Evolutionary conservation across 2,113 vertebrate species (phyloP).

Genomic region (Anolis sagrei): DNA sequence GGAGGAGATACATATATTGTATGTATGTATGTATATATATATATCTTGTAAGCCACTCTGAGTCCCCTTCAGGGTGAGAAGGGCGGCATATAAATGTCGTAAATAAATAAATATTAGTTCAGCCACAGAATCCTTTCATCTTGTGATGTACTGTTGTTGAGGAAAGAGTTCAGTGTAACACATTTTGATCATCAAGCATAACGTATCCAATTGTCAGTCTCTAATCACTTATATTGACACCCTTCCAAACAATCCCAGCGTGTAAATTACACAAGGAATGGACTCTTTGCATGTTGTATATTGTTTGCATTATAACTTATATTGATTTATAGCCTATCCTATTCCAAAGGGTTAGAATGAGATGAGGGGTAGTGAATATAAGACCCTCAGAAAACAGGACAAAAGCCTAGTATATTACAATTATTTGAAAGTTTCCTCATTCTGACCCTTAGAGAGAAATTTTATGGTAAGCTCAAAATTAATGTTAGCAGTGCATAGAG

Average conservation of each 20-base stretch:
- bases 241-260: conserved; percentile 17
- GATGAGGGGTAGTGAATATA: neutral
- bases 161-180: neutral
- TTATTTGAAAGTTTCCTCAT: neutral
- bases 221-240: conserved; percentile 37
- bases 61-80: too few relatives aligned
- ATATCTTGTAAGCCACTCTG: too few relatives aligned
- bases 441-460: neutral
- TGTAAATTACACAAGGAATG: neutral
- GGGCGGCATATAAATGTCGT: too few relatives aligned
- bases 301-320: conserved; percentile 30
- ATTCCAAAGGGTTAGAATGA: neutral
- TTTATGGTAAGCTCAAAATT: neutral
- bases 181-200: conserved; percentile 28
- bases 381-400: neutral
- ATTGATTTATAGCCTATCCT: neutral
- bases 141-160: conserved; percentile 24
- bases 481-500: neutral
- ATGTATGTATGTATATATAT: too few relatives aligned
- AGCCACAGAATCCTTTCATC: conserved; percentile 20
- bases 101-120: too few relatives aligned
- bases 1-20: too few relatives aligned
- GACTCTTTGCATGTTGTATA: conserved; percentile 35
- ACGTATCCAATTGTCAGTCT: conserved; percentile 44
- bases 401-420: neutral